Base-by-base conservation (phyloP, 2,888 invertebrate genomes). In the Eupithecia centaureata region DNA sequence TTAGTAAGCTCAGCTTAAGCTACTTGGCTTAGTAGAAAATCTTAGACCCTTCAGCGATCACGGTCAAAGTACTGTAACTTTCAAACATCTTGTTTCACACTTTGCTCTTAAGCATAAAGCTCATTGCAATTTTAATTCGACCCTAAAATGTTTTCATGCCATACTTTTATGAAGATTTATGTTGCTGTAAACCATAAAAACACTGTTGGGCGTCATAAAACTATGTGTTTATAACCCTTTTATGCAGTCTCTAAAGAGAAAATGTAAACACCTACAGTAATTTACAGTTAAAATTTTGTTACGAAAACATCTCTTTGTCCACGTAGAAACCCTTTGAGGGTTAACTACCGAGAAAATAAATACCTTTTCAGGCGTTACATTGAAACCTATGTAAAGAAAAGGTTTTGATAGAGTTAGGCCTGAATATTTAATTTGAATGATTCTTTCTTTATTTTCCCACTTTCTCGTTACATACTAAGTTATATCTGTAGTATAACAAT, bases 121-220 rank as follows among this genome's bases (percentile, higher is more conserved):
- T 30, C 42, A 42, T 8, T 42, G 54, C 18, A 56, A 56, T 56
- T 56, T 56, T 56, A 56, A 56, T 57, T 57, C 4, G 32, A 33
- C 30, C 42, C 38, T 47, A 61, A 42, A 63, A 63, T 15, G 25
- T 32, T 63, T 56, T 18, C 25, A 38, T 32, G 32, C 57, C 18
- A 52, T 18, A 58, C 33, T 52, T 70, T 71, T 47, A 69, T 69
- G 56, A 54, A 64, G 68, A 72, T 67, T 70, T 70, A 73, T 35
- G 33, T 63, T 13, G 68, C 47, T 67, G 65, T 61, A 32, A 35
- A 65, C 32, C 51, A 65, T 52, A 60, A 51, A 61, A 63, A 38
- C 42, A 42, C 28, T 60, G 60, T 60, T 60, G 42, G 27, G 38
- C 28, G 13, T 61, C 61, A 51, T 61, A 61, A 51, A 65, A 61